Evolutionary conservation across 92 coral and sea anemone species (phyloP).

Genomic region (Bergia sp.): DNA sequence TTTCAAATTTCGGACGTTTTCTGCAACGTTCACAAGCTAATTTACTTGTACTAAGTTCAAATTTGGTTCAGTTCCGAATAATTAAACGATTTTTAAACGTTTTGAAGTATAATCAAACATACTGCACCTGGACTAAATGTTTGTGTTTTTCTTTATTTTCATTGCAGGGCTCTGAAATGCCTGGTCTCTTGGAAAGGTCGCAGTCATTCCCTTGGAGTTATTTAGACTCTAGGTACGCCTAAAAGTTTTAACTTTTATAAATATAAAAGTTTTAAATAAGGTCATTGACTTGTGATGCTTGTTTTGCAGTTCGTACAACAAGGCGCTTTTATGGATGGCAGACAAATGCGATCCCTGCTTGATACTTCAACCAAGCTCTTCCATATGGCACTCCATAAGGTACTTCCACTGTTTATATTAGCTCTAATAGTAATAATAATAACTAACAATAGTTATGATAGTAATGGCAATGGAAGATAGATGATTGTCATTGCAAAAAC

Average conservation of each 20-base stretch:
- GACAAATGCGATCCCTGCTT: slow-evolving; percentile 69
- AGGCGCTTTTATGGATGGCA: slow-evolving; percentile 77
- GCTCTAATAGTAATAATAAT: neutral
- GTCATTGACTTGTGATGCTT: neutral
- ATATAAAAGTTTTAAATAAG: neutral
- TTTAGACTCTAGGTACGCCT: slow-evolving; percentile 76
- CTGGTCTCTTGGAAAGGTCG: slow-evolving; percentile 72
- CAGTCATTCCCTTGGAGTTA: slow-evolving; percentile 85
- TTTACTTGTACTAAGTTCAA: too few relatives aligned
- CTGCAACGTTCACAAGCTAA: too few relatives aligned
- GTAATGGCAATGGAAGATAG: neutral
- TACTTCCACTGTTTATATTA: neutral
- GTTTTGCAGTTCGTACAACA: slow-evolving; percentile 66
- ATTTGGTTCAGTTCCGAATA: too few relatives aligned
- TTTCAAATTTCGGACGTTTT: too few relatives aligned
- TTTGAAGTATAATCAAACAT: too few relatives aligned
- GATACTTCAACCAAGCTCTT: slow-evolving; percentile 75
- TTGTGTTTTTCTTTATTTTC: neutral
- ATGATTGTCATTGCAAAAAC: too few relatives aligned
- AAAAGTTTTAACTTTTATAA: neutral
- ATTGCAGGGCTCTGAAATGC: slow-evolving; percentile 80
- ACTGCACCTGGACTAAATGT: neutral
- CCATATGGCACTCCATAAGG: slow-evolving; percentile 88
- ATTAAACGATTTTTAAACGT: too few relatives aligned
- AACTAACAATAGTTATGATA: neutral